Evolutionary conservation across 2,888 invertebrate genomes (phyloP), one percentile per base, ranked within the genome.

Genomic region (Xestoiulus laeticollis): DNA sequence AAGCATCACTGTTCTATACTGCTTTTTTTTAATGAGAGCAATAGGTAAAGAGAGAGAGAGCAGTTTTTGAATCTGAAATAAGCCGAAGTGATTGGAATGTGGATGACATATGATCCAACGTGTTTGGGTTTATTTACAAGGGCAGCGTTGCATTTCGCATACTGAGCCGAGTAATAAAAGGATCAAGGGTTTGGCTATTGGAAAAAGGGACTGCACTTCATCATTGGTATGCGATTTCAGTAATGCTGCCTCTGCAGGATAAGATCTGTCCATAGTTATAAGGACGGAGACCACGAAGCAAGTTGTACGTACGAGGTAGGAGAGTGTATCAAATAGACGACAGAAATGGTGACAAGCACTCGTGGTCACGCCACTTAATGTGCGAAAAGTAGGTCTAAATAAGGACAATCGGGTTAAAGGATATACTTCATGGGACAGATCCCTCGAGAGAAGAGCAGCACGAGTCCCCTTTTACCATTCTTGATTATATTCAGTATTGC

Each of bases 371-470:
- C 78, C 78, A 78, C 78, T 78, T 78, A 78, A 78, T 78, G 78
- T 78, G 78, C 78, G 78, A 78, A 78, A 78, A 78, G 26, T 78
- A 78, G 78, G 78, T 78, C 78, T 78, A 78, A 78, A 78, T 78
- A 78, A 78, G 78, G 78, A 78, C 78, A 78, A 78, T 78, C 78
- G 78, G 78, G 78, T 78, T 78, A 78, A 78, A 78, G 78, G 78
- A 78, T 78, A 78, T 78, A 78, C 78, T 78, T 78, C 78, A 78
- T 78, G 78, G 78, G 78, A 78, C 78, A 78, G 26, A 30, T 78
- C 78, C 78, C 78, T 78, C 30, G 78, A 78, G 78, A 78, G 30
- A 78, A 78, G 78, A 68, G 4, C 22, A 22, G 68, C 68, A 68
- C 68, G 22, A 78, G 78, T 78, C 78, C 30, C 78, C 78, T 78